Evolutionary conservation across 2,888 invertebrate genomes (phyloP).

Genomic region (Congeria kusceri): DNA sequence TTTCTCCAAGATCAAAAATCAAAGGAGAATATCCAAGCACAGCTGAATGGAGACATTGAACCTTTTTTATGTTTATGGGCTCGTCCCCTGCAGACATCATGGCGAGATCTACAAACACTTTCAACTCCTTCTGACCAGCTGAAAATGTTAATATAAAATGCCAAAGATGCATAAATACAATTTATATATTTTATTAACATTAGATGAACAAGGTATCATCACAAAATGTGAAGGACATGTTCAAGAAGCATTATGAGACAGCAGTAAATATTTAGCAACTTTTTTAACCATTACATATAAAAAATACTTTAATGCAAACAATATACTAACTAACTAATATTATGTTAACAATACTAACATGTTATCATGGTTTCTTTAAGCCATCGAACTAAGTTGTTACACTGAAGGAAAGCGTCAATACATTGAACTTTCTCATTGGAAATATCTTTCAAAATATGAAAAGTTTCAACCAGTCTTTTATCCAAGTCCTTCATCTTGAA

Average conservation of each 20-base stretch:
- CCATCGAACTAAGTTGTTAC: slow-evolving; percentile 70
- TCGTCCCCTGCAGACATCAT: slow-evolving; percentile 78
- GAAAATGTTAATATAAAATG: not conserved
- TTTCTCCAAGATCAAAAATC: slow-evolving; percentile 77
- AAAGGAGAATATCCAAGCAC: slow-evolving; percentile 82
- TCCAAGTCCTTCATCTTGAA: slow-evolving; percentile 54
- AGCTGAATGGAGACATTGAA: slow-evolving; percentile 79
- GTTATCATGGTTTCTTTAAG: slow-evolving; percentile 65
- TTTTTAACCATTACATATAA: slow-evolving; percentile 9
- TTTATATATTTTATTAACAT: no score
- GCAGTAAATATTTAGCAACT: not conserved
- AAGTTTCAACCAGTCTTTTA: slow-evolving; percentile 41
- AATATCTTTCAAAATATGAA: slow-evolving; percentile 58
- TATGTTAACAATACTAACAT: slow-evolving; percentile 35
- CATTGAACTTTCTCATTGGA: slow-evolving; percentile 54
- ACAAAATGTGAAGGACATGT: no score
- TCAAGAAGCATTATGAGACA: no score
- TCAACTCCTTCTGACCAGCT: slow-evolving; percentile 74
- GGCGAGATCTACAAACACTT: slow-evolving; percentile 80
- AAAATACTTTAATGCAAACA: no score
- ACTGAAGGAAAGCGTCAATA: slow-evolving; percentile 61
- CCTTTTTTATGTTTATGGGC: slow-evolving; percentile 75
- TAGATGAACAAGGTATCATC: no score
- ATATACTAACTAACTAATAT: no score
- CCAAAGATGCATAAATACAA: no score